A percentile compares a stretch with the other conserved stretches of the same genome.
phyloP scores from a whole-genome alignment of 1,140 invertebrate genomes.

The Hetaerina americana region DNA sequence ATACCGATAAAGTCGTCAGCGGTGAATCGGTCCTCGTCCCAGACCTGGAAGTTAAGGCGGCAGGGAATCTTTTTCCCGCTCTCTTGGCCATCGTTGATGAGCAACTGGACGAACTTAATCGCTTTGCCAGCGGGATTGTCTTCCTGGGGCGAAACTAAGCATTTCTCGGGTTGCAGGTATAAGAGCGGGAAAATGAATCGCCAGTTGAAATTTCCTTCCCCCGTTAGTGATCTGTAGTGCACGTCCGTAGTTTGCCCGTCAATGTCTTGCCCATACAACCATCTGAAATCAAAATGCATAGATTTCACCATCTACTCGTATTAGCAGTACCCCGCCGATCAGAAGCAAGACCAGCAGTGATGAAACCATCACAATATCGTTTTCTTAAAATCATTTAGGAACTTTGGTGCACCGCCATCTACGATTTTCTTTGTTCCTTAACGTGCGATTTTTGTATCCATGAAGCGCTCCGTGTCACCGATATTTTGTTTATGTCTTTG shows the following conservation, averaged over 20 bases:
- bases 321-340: neutral
- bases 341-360: neutral
- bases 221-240: slow-evolving; percentile 62
- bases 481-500: too few species aligned
- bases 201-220: slow-evolving; percentile 85
- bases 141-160: too few species aligned
- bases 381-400: too few species aligned
- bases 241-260: slow-evolving; percentile 68
- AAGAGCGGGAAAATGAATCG: slow-evolving; percentile 72
- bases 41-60: slow-evolving; percentile 48
- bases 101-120: too few species aligned
- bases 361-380: neutral
- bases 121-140: too few species aligned
- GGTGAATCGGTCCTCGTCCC: slow-evolving; percentile 65
- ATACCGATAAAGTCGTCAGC: slow-evolving; percentile 67
- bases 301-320: neutral
- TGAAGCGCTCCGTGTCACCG: too few species aligned
- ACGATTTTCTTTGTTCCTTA: too few species aligned
- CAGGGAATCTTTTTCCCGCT: slow-evolving; percentile 53
- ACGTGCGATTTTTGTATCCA: too few species aligned
- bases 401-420: too few species aligned
- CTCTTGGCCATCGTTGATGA: too few species aligned
- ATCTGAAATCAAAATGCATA: slow-evolving; percentile 35
- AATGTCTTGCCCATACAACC: slow-evolving; percentile 49
- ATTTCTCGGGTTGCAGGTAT: slow-evolving; percentile 63